phyloP scores from a whole-genome alignment of 2,888 invertebrate species.

The Loripinus fragilis region DNA sequence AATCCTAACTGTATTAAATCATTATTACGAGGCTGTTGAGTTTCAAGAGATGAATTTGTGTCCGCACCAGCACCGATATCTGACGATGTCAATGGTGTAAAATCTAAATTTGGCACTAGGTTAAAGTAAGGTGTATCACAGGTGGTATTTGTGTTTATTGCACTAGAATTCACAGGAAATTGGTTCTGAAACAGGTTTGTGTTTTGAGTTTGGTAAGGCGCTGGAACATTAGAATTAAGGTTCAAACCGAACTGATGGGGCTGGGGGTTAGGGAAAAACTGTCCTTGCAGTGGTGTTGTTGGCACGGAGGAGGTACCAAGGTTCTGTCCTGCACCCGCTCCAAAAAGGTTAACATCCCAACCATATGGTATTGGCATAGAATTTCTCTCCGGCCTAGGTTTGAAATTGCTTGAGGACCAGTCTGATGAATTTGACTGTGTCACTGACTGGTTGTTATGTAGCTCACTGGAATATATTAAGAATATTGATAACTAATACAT shows the following conservation, averaged over 20 bases:
- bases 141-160: background rate
- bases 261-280: background rate
- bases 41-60: conserved; percentile 6
- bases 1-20: conserved; percentile 72
- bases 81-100: conserved; percentile 28
- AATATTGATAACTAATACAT: too few species aligned
- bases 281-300: conserved; percentile 38
- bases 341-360: conserved; percentile 59
- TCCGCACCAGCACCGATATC: conserved; percentile 39
- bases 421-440: conserved; percentile 19
- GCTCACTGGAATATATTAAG: conserved; percentile 33
- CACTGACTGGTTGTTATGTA: conserved; percentile 22
- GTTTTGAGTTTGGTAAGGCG: background rate
- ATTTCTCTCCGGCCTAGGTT: conserved; percentile 28
- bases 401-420: conserved; percentile 22
- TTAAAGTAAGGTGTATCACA: conserved; percentile 16
- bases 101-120: conserved; percentile 54
- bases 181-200: background rate
- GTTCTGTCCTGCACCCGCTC: conserved; percentile 25
- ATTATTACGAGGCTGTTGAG: conserved; percentile 50
- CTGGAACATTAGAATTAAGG: background rate
- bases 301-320: conserved; percentile 40
- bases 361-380: conserved; percentile 61
- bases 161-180: background rate
- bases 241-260: background rate